phyloP scores from a whole-genome alignment of 2,888 invertebrate genomes.

The Apodemia duryi region DNA sequence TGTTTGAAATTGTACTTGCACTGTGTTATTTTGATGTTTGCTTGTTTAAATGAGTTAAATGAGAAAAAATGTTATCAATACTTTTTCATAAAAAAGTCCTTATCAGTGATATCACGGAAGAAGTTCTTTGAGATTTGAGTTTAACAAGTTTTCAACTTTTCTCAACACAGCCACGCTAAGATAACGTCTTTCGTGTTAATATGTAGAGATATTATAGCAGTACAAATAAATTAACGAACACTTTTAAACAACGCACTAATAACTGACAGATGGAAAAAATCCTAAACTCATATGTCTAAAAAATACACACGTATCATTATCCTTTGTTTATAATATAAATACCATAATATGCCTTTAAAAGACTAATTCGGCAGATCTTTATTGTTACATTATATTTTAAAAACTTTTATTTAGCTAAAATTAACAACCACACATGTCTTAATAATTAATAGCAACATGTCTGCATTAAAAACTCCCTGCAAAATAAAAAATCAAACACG shows the following conservation, averaged over 20 bases:
- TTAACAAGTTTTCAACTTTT: no score
- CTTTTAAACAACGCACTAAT: constrained; percentile 11
- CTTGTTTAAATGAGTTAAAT: no score
- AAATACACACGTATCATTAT: constrained; percentile 28
- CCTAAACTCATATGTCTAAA: constrained; percentile 16
- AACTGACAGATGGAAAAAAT: constrained; percentile 3
- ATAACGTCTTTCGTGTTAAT: no score
- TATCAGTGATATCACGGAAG: no score
- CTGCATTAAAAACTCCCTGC: constrained; percentile 23
- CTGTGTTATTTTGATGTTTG: no score
- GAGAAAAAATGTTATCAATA: no score
- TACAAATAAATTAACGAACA: constrained; percentile 7
- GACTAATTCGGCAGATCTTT: constrained; percentile 73
- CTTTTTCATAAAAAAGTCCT: no score
- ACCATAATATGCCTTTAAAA: constrained; percentile 53
- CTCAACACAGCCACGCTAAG: no score
- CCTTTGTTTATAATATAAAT: constrained; percentile 40
- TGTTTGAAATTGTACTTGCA: no score
- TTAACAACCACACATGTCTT: constrained; percentile 21
- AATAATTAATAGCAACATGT: constrained; percentile 17
- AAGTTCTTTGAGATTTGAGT: no score
- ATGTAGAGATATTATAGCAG: constrained; percentile 7
- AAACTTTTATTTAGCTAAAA: constrained; percentile 63
- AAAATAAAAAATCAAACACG: constrained; percentile 19
- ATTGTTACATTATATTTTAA: constrained; percentile 51